These are phyloP conservation scores for Plebejus argus DNA, from an alignment of 2,888 invertebrate species.

Conservation along the genomic window DNA sequence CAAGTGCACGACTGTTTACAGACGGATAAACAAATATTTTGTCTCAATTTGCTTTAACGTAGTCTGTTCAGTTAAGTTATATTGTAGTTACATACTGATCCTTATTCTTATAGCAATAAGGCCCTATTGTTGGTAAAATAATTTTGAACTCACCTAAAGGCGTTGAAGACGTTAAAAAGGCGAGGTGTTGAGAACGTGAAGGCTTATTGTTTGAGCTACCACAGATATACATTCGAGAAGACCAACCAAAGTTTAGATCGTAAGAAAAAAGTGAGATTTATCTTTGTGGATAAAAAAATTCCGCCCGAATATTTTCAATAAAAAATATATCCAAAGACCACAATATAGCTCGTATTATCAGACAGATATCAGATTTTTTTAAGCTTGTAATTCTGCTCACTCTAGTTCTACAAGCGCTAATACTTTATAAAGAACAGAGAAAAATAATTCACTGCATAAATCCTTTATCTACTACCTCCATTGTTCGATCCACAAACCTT, in stretches of 20 bases:
- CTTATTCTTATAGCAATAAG: neutral
- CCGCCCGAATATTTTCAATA: no score
- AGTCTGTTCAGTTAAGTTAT: conserved; percentile 45
- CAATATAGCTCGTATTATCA: no score
- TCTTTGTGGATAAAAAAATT: no score
- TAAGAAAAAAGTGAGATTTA: no score
- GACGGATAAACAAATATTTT: conserved; percentile 45
- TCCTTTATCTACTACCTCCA: no score
- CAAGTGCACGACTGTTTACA: conserved; percentile 19
- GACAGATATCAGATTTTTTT: no score
- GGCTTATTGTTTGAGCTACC: conserved; percentile 66
- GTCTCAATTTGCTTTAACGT: conserved; percentile 53
- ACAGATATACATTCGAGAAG: conserved; percentile 52
- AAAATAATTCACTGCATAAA: no score
- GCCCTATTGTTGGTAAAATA: neutral
- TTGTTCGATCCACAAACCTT: no score
- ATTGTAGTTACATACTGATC: neutral
- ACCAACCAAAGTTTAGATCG: neutral
- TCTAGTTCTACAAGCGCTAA: no score
- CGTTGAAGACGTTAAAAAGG: conserved; percentile 66
- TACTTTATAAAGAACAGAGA: no score
- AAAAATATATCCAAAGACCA: no score
- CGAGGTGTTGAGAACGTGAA: conserved; percentile 67
- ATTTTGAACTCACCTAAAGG: conserved; percentile 38
- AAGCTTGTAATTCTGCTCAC: no score